These are phyloP conservation scores for Carollia perspicillata DNA, from an alignment of 2,113 vertebrate genomes.

Conservation along the genomic window DNA sequence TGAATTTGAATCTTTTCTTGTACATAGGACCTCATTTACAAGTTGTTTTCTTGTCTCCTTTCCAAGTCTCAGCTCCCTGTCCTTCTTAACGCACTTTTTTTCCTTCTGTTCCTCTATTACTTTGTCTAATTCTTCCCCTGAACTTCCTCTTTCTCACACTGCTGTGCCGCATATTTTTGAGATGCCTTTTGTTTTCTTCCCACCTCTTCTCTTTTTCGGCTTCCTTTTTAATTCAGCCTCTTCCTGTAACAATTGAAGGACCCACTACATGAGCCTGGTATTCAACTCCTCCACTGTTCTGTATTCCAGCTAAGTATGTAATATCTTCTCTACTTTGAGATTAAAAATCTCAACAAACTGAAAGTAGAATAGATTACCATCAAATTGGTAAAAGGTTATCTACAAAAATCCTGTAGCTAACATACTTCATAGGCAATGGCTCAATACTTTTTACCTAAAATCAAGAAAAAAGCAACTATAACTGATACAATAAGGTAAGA, in stretches of 20 bases:
- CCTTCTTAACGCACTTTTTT: conserved; percentile 72
- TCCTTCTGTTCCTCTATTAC: conserved; percentile 79
- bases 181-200: conserved; percentile 81
- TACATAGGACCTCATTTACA: conserved; percentile 81
- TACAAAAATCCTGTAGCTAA: background rate
- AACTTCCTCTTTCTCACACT: conserved; percentile 78
- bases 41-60: conserved; percentile 80
- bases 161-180: conserved; percentile 78
- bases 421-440: background rate
- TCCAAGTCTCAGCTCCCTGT: conserved; percentile 66
- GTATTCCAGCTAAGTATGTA: conserved; percentile 74
- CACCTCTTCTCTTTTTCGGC: conserved; percentile 79
- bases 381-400: background rate
- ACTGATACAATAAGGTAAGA: background rate
- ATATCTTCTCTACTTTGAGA: conserved; percentile 74
- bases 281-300: conserved; percentile 83
- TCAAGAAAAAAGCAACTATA: background rate
- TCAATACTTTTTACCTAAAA: background rate
- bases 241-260: conserved; percentile 65
- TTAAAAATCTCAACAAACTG: background rate
- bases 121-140: conserved; percentile 75
- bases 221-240: conserved; percentile 66
- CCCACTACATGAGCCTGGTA: conserved; percentile 79
- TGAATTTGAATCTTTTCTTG: conserved; percentile 80
- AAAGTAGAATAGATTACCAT: background rate